phyloP scores from a whole-genome alignment of 2,888 invertebrate genomes.

The Zaprionus lineosus region DNA sequence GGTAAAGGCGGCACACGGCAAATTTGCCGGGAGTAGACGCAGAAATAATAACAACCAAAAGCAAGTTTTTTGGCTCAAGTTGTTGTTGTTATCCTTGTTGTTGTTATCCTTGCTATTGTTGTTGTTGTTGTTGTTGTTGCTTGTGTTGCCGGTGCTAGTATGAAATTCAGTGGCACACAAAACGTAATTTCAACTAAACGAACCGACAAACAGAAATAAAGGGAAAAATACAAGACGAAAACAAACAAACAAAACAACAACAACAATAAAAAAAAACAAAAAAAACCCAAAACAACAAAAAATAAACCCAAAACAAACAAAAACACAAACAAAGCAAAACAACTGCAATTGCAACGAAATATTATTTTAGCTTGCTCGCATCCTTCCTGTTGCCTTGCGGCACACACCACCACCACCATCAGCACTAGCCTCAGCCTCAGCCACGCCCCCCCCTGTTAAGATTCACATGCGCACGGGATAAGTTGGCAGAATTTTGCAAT shows the following conservation, averaged over 20 bases:
- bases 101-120: too few species aligned
- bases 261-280: conserved; percentile 19
- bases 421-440: not conserved
- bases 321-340: conserved; percentile 52
- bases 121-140: conserved; percentile 23
- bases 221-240: conserved; percentile 7
- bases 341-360: conserved; percentile 71
- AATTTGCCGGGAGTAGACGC: conserved; percentile 76
- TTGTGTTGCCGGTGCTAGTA: conserved; percentile 46
- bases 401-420: conserved; percentile 3
- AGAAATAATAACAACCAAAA: conserved; percentile 78
- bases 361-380: conserved; percentile 79
- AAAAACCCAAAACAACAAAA: conserved; percentile 20
- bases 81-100: conserved; percentile 38
- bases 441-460: conserved; percentile 19
- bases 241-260: conserved; percentile 8
- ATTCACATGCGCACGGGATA: conserved; percentile 72
- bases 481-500: conserved; percentile 79
- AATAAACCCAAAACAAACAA: conserved; percentile 44
- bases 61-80: conserved; percentile 77
- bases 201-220: conserved; percentile 69
- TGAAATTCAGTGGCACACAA: conserved; percentile 78
- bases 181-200: conserved; percentile 80
- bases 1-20: conserved; percentile 65
- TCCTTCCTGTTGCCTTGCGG: conserved; percentile 64